Evolutionary conservation across 2,113 vertebrate species (phyloP).

Genomic region (Galbula dea): DNA sequence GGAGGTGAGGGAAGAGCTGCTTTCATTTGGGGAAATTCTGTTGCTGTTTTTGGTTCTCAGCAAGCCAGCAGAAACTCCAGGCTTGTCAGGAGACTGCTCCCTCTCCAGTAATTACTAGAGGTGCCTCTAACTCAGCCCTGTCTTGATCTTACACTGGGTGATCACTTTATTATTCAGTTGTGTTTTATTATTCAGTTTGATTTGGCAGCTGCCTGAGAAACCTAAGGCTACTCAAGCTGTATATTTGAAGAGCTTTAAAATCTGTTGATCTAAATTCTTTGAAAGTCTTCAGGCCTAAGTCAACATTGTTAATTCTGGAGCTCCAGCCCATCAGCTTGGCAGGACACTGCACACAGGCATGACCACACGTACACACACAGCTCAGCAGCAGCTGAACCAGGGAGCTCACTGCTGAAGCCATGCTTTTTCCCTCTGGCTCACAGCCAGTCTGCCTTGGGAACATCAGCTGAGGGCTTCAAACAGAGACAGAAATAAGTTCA

Average conservation of each 20-base stretch:
- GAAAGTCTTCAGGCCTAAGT: conserved; percentile 66
- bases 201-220: conserved; percentile 70
- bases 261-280: conserved; percentile 70
- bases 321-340: conserved; percentile 27
- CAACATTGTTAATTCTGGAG: conserved; percentile 72
- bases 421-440: neutral
- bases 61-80: conserved; percentile 49
- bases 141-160: conserved; percentile 63
- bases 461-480: neutral
- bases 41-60: conserved; percentile 13
- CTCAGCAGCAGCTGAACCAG: neutral
- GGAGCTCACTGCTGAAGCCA: neutral
- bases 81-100: conserved; percentile 57
- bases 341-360: neutral
- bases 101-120: conserved; percentile 70
- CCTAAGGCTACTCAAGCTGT: conserved; percentile 72
- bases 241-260: conserved; percentile 74
- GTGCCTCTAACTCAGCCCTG: conserved; percentile 61
- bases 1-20: neutral
- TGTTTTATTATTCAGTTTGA: conserved; percentile 80
- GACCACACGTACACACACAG: neutral
- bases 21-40: neutral
- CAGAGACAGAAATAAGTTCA: neutral
- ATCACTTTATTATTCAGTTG: conserved; percentile 72
- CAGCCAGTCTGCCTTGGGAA: neutral